These are phyloP conservation scores for Napeogenes sylphis DNA, from an alignment of 2,888 invertebrate genomes.

Conservation along the genomic window DNA sequence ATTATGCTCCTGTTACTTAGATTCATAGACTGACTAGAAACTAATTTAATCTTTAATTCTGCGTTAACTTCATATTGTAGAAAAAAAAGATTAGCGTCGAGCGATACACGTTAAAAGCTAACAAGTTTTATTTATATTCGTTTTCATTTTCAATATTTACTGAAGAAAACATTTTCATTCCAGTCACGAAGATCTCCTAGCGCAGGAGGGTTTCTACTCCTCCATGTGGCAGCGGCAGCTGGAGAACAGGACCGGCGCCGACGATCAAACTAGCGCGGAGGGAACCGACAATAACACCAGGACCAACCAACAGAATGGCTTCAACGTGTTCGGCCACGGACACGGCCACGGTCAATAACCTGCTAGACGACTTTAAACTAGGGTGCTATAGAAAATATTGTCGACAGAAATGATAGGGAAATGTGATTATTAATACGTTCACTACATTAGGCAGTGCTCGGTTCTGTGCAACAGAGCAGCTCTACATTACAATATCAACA, in stretches of 20 bases:
- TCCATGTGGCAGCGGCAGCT: slow-evolving; percentile 96
- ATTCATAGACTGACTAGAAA: too few species aligned
- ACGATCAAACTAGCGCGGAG: slow-evolving; percentile 37
- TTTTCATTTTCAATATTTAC: slow-evolving; percentile 67
- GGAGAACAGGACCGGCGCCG: slow-evolving; percentile 70
- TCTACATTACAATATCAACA: too few species aligned
- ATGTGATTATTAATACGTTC: not conserved
- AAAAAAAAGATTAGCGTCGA: too few species aligned
- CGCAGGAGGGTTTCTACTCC: slow-evolving; percentile 86
- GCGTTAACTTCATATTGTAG: too few species aligned
- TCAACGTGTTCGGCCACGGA: slow-evolving; percentile 40
- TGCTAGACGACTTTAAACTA: slow-evolving; percentile 1
- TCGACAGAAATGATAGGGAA: slow-evolving; percentile 5
- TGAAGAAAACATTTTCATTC: slow-evolving; percentile 34
- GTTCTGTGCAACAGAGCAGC: too few species aligned
- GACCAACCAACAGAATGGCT: slow-evolving; percentile 34
- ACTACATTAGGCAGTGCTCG: too few species aligned
- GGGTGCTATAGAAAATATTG: slow-evolving; percentile 15
- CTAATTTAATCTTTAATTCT: too few species aligned
- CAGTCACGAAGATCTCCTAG: slow-evolving; percentile 85
- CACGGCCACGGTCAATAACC: slow-evolving; percentile 37
- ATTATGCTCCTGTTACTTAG: too few species aligned
- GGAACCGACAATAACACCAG: slow-evolving; percentile 37
- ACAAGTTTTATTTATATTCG: too few species aligned
- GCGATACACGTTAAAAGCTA: too few species aligned